Percentiles rank a stretch among this genome's conserved stretches.
These are phyloP conservation scores for Cottus gobio DNA, from an alignment of 2,113 vertebrate species.

Conservation along the genomic window DNA sequence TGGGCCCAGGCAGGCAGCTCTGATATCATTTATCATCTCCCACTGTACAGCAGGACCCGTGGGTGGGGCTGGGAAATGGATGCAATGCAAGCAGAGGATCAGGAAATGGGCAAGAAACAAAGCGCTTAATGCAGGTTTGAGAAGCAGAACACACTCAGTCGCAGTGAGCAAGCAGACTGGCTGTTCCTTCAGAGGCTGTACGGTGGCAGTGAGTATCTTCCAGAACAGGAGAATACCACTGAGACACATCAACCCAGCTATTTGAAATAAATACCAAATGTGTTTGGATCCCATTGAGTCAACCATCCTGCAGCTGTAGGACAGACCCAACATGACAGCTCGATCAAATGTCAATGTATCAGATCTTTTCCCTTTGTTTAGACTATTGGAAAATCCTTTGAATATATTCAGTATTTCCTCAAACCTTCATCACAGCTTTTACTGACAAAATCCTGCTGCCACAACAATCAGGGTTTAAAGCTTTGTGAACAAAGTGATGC, in stretches of 20 bases:
- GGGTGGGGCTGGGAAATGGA: conserved; percentile 49
- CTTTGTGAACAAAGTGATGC: conserved; percentile 47
- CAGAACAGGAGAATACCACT: not conserved
- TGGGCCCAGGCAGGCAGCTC: conserved; percentile 10
- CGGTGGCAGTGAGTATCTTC: not conserved
- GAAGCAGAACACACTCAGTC: conserved; percentile 9
- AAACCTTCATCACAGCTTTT: not conserved
- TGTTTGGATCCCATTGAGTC: not conserved
- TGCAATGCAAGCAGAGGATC: conserved; percentile 5
- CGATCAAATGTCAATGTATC: not conserved
- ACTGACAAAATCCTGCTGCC: conserved; percentile 6
- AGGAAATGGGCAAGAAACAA: conserved; percentile 4
- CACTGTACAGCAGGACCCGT: conserved; percentile 16
- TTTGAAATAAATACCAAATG: not conserved
- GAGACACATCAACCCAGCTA: not conserved
- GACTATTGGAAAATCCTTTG: not conserved
- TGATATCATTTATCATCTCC: conserved; percentile 54
- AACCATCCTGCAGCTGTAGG: not conserved
- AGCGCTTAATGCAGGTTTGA: not conserved
- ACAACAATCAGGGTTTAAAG: not conserved
- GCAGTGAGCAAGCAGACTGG: not conserved
- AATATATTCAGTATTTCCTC: conserved; percentile 2
- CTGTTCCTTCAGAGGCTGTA: not conserved
- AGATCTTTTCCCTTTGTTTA: not conserved
- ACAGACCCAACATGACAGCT: not conserved